Base-by-base conservation (phyloP, 2,113 vertebrate genomes). In the Helogale parvula region DNA sequence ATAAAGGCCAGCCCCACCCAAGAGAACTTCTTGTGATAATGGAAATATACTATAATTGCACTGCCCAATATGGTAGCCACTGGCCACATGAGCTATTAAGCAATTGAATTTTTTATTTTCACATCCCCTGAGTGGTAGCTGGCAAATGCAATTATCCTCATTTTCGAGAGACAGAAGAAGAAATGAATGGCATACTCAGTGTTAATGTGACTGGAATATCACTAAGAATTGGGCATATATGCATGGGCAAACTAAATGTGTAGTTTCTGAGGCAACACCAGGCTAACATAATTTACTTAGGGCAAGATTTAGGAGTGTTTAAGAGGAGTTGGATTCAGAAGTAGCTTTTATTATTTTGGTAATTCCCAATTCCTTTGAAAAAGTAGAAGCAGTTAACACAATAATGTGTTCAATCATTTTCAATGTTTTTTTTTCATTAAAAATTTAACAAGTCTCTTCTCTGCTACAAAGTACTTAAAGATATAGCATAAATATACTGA, bases 101-200 rank as follows among this genome's bases (percentile, higher is more conserved):
- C 65, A 65, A 25, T 6, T 82, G 10, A 60, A n/a, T 9, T 57
- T 68, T 83, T 91, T 81, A 35, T 66, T 88, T 69, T 76, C 25
- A 86, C 31, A 65, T 23, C 38, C 88, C 72, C 63, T 87, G 92
- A 60, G 35, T n/a, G 35, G 79, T 82, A 71, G 63, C 89, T 94
- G 54, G 88, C 35, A 96, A 79, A 84, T 71, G 45, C 35, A 94
- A 71, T 96, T 83, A 97, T 54, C 27, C 16, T 35, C 38, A 35
- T 90, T 97, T 96, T 97, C 68, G 50, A 85, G 52, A 85, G 83
- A 90, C 74, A 88, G 86, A 38, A 90, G 80, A 23, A 87, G 63
- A 81, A 92, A 95, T 89, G 57, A 76, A 86, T 33, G 63, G 50
- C 69, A 68, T 50, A 41, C 27, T 85, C 66, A 45, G 14, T 35